Evolutionary conservation across 2,797 vertebrate genomes (phyloP).

Genomic region (Phaenicophaeus curvirostris): DNA sequence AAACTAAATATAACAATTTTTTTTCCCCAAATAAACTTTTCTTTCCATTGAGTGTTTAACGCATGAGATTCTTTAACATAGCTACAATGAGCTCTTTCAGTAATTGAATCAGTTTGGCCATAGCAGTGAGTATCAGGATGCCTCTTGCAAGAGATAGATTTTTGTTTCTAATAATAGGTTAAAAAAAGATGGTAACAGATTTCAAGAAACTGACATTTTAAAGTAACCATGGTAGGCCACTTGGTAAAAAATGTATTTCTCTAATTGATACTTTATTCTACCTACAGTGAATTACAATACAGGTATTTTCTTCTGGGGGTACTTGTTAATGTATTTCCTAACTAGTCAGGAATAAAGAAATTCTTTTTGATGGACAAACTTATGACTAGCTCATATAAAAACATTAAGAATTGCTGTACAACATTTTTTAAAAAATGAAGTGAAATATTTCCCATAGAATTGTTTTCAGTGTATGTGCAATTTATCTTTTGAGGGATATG

Average conservation of each 20-base stretch:
- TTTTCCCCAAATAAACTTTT: not conserved
- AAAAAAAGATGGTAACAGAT: not conserved
- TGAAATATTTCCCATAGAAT: not conserved
- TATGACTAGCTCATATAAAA: not conserved
- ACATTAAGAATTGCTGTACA: not conserved
- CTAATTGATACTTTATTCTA: not conserved
- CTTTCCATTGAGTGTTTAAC: not conserved
- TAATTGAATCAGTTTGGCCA: not conserved
- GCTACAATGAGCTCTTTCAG: not conserved
- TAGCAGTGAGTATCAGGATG: not conserved
- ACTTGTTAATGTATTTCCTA: not conserved
- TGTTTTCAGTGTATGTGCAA: not conserved
- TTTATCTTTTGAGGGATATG: not conserved
- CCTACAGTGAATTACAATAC: not conserved
- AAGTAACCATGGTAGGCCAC: not conserved
- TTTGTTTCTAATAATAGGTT: not conserved
- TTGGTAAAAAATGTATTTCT: not conserved
- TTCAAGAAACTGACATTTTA: not conserved
- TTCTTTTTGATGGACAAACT: not conserved
- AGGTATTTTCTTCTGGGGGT: not conserved
- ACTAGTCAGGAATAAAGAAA: not conserved
- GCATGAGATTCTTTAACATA: not conserved
- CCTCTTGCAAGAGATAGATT: not conserved
- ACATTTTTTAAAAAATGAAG: not conserved
- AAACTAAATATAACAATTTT: not conserved